Evolutionary conservation across 2,797 vertebrate species (phyloP).

Genomic region (Crenichthys baileyi): DNA sequence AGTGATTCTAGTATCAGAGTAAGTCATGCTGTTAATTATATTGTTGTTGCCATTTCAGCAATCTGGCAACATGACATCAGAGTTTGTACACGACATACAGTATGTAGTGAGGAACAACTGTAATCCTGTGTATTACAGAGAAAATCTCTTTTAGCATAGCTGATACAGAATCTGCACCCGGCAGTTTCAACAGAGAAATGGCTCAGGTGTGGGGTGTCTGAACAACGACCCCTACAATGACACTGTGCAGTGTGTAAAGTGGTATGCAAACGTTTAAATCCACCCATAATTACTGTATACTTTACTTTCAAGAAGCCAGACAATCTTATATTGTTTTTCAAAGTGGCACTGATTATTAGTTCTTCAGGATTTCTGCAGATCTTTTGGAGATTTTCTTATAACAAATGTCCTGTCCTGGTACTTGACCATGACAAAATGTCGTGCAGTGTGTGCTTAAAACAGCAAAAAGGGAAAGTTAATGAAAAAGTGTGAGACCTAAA

Average conservation of each 20-base stretch:
- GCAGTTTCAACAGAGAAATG: constrained; percentile 70
- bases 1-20: background rate
- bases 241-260: background rate
- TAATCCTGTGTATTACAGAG: constrained; percentile 73
- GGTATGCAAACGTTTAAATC: background rate
- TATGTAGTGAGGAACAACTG: constrained; percentile 61
- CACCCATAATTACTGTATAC: background rate
- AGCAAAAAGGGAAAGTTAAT: background rate
- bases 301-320: no score
- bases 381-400: background rate
- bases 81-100: constrained; percentile 62
- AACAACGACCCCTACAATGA: constrained; percentile 52
- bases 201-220: constrained; percentile 63
- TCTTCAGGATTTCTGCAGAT: background rate
- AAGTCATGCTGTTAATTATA: constrained; percentile 30
- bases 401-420: background rate
- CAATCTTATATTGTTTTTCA: no score
- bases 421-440: background rate
- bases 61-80: constrained; percentile 40
- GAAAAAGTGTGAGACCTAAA: background rate
- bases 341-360: background rate
- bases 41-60: constrained; percentile 41
- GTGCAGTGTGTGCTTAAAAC: background rate
- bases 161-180: constrained; percentile 75
- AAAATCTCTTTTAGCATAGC: constrained; percentile 69